Base-by-base conservation (phyloP, 2,888 invertebrate genomes). In the Tineola bisselliella region DNA sequence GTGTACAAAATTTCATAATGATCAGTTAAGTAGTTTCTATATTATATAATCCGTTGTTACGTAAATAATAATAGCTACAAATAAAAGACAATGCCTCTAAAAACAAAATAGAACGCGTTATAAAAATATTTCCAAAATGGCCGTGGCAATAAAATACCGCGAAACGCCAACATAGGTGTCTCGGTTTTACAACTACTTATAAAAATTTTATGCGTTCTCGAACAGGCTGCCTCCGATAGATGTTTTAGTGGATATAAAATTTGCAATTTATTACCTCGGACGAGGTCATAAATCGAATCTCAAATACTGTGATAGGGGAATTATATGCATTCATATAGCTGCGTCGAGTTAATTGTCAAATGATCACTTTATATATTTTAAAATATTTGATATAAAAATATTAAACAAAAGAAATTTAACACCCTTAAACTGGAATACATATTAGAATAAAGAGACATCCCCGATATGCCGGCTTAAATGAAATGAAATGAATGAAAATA, bases 101-200 rank as follows among this genome's bases (percentile, higher is more conserved):
- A 48, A 48, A 6, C 3, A 12, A 38, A 10, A 48, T 15, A 48
- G 15, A 13, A 2, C 6, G 8, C 48, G 15, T 48, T 17, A 17
- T 48, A 5, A 48, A 48, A 48, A 48, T 17, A 48, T 48, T 48
- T 48, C 10, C 48, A 48, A 48, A 48, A 48, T 48, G 48, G 48
- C 48, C 8, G 15, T 15, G 15, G 15, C 48, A 48, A 48, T 48
- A 48, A 48, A 48, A 48, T 48, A 48, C 48, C 48, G 48, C 48
- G 15, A 48, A 48, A 15, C 48, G 48, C 48, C 15, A 48, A 17
- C 48, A 48, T 48, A 48, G 48, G 48, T 48, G 48, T 48, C 48
- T 48, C 48, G 17, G 48, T 48, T 48, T 48, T 48, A 48, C 48
- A 48, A 48, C 48, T 13, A 48, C 48, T 48, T 48, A 48, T 48